A percentile compares a stretch with the other conserved stretches of the same genome.
phyloP scores from a whole-genome alignment of 2,797 vertebrate genomes.

The Myripristis murdjan region DNA sequence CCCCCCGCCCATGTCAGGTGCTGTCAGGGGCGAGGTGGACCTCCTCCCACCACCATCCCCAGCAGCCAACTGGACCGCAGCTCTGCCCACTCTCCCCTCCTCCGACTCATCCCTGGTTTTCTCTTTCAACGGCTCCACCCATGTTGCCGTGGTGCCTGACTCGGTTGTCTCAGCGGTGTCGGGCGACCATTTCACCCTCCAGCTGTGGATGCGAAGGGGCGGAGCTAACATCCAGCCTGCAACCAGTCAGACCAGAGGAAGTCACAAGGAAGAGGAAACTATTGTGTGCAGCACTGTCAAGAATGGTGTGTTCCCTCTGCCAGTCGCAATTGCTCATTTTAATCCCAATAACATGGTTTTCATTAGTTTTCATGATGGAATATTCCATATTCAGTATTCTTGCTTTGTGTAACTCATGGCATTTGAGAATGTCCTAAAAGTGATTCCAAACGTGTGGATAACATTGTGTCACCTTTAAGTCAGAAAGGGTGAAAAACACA shows the following conservation, averaged over 20 bases:
- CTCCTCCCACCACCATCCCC: constrained; percentile 94
- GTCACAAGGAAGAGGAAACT: constrained; percentile 93
- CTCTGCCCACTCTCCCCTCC: constrained; percentile 94
- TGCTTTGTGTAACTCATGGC: background rate
- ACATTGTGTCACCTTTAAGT: background rate
- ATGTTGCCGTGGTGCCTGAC: constrained; percentile 93
- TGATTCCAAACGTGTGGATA: background rate
- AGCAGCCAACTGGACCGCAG: constrained; percentile 93
- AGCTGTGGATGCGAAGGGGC: constrained; percentile 96
- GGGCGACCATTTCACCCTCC: constrained; percentile 95
- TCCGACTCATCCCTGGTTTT: constrained; percentile 98
- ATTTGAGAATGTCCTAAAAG: background rate
- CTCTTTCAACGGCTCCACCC: constrained; percentile 95
- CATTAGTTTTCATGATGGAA: background rate
- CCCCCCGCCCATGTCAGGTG: constrained; percentile 83
- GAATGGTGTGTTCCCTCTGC: constrained; percentile 87
- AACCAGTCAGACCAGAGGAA: constrained; percentile 83
- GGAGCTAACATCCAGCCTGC: constrained; percentile 83
- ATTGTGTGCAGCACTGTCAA: constrained; percentile 95
- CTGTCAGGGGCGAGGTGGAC: constrained; percentile 95
- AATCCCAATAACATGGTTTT: background rate
- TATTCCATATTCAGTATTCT: background rate
- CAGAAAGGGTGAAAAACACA: background rate
- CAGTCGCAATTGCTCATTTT: background rate
- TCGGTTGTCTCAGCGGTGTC: constrained; percentile 89